Conservation (phyloP, 2,888 invertebrate species). For the Pammene aurita region DNA sequence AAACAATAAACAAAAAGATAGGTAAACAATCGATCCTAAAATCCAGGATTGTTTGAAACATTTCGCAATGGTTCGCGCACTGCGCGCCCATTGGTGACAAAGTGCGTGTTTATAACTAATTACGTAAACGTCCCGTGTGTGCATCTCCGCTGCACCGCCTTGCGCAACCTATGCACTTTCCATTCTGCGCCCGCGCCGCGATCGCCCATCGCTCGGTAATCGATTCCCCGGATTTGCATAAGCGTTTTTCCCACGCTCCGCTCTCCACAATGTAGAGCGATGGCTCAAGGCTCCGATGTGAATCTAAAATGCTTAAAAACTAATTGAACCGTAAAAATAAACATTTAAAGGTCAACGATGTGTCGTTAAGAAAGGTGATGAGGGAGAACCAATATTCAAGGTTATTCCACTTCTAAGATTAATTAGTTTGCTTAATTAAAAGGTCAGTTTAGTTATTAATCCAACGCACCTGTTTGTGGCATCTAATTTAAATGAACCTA, state of each 20-base stretch:
- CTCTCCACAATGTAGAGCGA: constrained; percentile 69
- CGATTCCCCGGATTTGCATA: constrained; percentile 78
- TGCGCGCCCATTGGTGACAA: constrained; percentile 33
- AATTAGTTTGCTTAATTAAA: constrained; percentile 29
- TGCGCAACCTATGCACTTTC: constrained; percentile 78
- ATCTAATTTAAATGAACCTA: not conserved
- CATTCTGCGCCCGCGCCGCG: constrained; percentile 58
- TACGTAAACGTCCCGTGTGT: constrained; percentile 42
- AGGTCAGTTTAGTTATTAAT: constrained; percentile 8
- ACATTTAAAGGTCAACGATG: constrained; percentile 40
- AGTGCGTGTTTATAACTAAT: constrained; percentile 41
- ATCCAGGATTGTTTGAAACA: constrained; percentile 11
- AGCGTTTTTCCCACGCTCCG: constrained; percentile 78
- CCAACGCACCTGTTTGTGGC: not conserved
- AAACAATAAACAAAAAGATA: constrained; percentile 20
- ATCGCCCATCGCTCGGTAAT: constrained; percentile 68
- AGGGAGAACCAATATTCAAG: constrained; percentile 23
- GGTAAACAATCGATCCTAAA: constrained; percentile 7
- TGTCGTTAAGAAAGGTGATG: constrained; percentile 20
- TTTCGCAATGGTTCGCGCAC: constrained; percentile 24
- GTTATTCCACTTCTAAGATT: constrained; percentile 21
- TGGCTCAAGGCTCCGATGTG: constrained; percentile 68
- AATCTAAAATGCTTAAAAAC: constrained; percentile 36
- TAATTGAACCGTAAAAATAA: not conserved
- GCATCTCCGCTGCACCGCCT: constrained; percentile 51